Conservation (phyloP, 2,888 invertebrate species). For the Ophioninae sp. region DNA sequence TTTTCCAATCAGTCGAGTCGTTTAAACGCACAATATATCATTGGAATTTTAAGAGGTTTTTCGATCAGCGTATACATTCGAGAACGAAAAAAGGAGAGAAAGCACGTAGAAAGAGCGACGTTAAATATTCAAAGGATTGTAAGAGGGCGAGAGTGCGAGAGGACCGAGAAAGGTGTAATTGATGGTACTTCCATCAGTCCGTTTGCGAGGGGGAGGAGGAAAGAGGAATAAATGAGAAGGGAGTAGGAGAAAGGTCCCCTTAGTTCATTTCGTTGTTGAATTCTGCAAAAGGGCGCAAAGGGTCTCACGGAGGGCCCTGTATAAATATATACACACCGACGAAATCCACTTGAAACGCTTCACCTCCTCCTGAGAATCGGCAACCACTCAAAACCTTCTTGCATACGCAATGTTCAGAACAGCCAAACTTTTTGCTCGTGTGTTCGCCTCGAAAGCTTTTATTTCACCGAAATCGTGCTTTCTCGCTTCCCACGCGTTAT, state of each 20-base stretch:
- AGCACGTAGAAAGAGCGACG: slow-evolving; percentile 22
- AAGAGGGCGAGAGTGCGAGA: neutral
- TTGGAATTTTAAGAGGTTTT: slow-evolving; percentile 13
- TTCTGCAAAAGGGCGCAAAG: slow-evolving; percentile 48
- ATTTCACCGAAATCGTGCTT: slow-evolving; percentile 6
- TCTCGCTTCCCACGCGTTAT: neutral
- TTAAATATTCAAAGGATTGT: slow-evolving; percentile 63
- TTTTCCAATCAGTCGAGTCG: neutral
- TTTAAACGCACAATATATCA: slow-evolving; percentile 2
- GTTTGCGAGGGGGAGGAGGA: slow-evolving; percentile 7
- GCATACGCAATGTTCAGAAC: slow-evolving; percentile 13
- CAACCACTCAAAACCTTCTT: slow-evolving; percentile 11
- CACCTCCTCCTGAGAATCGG: slow-evolving; percentile 30
- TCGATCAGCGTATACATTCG: neutral
- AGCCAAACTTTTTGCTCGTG: slow-evolving; percentile 6
- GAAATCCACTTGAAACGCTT: slow-evolving; percentile 13
- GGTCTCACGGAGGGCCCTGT: slow-evolving; percentile 11
- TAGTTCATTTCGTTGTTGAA: slow-evolving; percentile 59
- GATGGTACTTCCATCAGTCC: slow-evolving; percentile 59
- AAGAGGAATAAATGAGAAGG: neutral
- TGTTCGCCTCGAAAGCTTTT: slow-evolving; percentile 27
- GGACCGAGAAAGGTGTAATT: slow-evolving; percentile 56
- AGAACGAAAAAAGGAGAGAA: slow-evolving; percentile 13
- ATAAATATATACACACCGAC: slow-evolving; percentile 12
- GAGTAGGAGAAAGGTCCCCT: slow-evolving; percentile 23